These are phyloP conservation scores for Morpho deidamia DNA, from an alignment of 2,888 invertebrate genomes.

Conservation along the genomic window DNA sequence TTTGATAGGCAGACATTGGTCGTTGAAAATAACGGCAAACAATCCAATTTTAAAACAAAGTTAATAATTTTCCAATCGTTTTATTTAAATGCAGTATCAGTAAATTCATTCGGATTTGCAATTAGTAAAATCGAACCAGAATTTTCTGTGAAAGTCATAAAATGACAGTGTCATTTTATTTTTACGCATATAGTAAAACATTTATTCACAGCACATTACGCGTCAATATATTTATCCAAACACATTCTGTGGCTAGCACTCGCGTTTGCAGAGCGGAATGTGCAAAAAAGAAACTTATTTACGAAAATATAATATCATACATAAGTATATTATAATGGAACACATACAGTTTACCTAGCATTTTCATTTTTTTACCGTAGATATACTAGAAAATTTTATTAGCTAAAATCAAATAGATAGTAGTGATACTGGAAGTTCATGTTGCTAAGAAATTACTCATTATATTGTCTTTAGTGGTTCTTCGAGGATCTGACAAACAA, in stretches of 20 bases:
- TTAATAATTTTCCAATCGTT: conserved; percentile 2
- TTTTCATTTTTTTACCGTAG: too few relatives aligned
- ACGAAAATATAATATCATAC: too few relatives aligned
- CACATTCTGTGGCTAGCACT: conserved; percentile 31
- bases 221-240: conserved; percentile 51
- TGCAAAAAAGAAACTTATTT: too few relatives aligned
- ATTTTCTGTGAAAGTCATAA: conserved; percentile 32
- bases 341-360: too few relatives aligned
- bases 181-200: conserved; percentile 46
- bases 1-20: background rate
- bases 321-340: too few relatives aligned
- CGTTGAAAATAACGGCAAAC: background rate
- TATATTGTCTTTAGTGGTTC: too few relatives aligned
- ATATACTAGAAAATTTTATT: too few relatives aligned
- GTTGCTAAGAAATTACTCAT: too few relatives aligned
- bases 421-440: too few relatives aligned
- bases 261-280: conserved; percentile 11
- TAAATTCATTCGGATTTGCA: conserved; percentile 26
- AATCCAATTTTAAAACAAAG: conserved; percentile 8
- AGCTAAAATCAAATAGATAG: too few relatives aligned
- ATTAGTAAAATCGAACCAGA: conserved; percentile 33
- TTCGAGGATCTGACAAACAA: too few relatives aligned
- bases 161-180: conserved; percentile 30
- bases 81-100: conserved; percentile 8
- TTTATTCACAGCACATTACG: conserved; percentile 51